phyloP scores from a whole-genome alignment of 2,113 vertebrate species.

The Natator depressus region DNA sequence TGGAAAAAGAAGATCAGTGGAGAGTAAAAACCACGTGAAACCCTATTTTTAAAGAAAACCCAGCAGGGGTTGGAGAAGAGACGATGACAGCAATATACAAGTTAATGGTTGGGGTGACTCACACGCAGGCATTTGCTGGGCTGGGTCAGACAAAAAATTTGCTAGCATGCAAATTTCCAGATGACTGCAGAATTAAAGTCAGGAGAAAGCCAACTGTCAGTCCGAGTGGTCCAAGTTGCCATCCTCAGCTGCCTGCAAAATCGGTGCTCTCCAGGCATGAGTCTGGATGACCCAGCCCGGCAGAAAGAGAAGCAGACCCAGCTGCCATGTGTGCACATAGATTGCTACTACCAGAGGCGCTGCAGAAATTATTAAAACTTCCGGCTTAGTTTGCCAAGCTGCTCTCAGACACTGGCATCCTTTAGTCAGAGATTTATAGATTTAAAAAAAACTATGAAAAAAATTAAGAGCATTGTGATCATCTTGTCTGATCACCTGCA shows the following conservation, averaged over 20 bases:
- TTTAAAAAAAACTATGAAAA: too few species aligned
- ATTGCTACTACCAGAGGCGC: neutral
- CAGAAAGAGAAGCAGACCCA: neutral
- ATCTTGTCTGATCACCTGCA: neutral
- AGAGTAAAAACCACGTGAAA: neutral
- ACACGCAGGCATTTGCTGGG: neutral
- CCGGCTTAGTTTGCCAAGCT: neutral
- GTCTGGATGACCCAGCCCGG: neutral
- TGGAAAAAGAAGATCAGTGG: neutral
- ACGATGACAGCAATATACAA: neutral
- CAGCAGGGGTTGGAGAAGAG: neutral
- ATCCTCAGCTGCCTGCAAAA: neutral
- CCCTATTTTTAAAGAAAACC: neutral
- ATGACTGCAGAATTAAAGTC: neutral
- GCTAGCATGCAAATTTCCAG: neutral
- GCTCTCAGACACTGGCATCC: neutral
- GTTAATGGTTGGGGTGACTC: neutral
- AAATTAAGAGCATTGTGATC: neutral
- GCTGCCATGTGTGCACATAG: neutral
- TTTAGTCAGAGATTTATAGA: neutral
- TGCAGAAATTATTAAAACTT: neutral
- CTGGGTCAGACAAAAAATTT: neutral
- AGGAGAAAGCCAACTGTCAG: neutral
- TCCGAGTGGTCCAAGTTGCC: neutral
- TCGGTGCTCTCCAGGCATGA: neutral